Evolutionary conservation across 2,888 invertebrate species (phyloP), one percentile per base, ranked within the genome.

Genomic region (Ptychoptera albimana): DNA sequence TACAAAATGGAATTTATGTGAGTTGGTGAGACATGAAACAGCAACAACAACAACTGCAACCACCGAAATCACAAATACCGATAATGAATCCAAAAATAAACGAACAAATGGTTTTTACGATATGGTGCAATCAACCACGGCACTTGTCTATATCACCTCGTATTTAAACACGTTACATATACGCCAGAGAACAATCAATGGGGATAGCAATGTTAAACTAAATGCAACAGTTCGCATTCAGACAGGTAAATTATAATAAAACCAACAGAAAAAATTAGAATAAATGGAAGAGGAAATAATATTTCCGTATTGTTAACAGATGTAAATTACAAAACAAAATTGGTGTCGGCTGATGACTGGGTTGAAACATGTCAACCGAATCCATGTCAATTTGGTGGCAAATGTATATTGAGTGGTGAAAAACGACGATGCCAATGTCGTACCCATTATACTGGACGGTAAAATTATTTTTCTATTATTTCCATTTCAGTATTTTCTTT

Each of bases 361-460:
- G 69, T 79, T 39, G 81, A 82, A 55, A 73, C 78, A 0, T 85
- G 84, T 58, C 68, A 70, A 42, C 82, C 82, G 0, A 80, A 81
- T 62, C 82, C 82, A 0, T 86, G 85, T 54, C 64, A 73, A 48
- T 75, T 81, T 57, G 75, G 72, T 10, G 84, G 83, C 1, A 73
- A 73, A 53, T 85, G 84, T 57, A 64, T 75, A 8, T 60, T 68
- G 2, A 75, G 72, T 39, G 73, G 74, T 16, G 60, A 63, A 7
- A 73, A 63, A 49, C 75, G 70, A 52, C 71, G 72, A 46, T 85
- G 85, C 55, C 76, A 79, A 50, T 84, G 84, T 57, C 63, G 65
- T 30, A 78, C 79, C 48, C 78, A 80, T 60, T 83, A 75, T 53
- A 81, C 81, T 51, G 84, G 83, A 77, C 66, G 64, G 56, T 57